Conservation (phyloP, 2,888 invertebrate genomes). For the Gibbula magus region DNA sequence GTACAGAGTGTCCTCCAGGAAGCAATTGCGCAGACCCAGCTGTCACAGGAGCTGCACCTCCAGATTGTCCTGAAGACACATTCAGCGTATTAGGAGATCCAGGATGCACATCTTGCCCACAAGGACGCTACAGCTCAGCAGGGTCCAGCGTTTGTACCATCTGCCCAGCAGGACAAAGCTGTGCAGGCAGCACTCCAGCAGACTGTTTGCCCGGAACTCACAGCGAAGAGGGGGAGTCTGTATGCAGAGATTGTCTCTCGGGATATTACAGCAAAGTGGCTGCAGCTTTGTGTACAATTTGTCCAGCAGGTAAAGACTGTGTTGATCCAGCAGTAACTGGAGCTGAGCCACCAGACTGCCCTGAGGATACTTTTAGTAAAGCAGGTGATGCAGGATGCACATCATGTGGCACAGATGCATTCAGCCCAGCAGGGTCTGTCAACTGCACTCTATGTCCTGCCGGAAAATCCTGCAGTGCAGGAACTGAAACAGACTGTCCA, state of each 20-base stretch:
- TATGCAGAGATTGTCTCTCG: slow-evolving; percentile 49
- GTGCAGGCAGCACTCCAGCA: slow-evolving; percentile 32
- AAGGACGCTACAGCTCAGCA: slow-evolving; percentile 55
- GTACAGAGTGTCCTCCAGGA: slow-evolving; percentile 62
- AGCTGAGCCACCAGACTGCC: slow-evolving; percentile 30
- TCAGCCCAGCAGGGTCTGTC: slow-evolving; percentile 27
- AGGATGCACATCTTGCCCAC: slow-evolving; percentile 51
- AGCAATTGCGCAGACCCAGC: slow-evolving; percentile 51
- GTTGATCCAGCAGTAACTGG: slow-evolving; percentile 24
- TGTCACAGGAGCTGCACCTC: slow-evolving; percentile 34
- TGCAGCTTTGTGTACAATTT: slow-evolving; percentile 51
- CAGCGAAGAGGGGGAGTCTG: slow-evolving; percentile 33
- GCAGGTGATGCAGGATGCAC: slow-evolving; percentile 31
- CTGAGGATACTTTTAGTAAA: slow-evolving; percentile 42
- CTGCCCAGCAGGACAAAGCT: slow-evolving; percentile 55
- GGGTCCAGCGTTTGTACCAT: slow-evolving; percentile 50
- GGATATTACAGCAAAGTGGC: slow-evolving; percentile 64
- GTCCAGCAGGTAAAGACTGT: slow-evolving; percentile 48
- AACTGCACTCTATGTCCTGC: slow-evolving; percentile 37
- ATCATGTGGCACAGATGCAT: slow-evolving; percentile 30
- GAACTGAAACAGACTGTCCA: slow-evolving; percentile 37
- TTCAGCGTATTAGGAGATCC: slow-evolving; percentile 58
- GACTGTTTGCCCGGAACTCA: slow-evolving; percentile 49
- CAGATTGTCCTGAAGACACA: slow-evolving; percentile 59
- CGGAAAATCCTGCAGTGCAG: slow-evolving; percentile 37